phyloP scores from a whole-genome alignment of 2,888 invertebrate genomes.

The Ochropacha duplaris region DNA sequence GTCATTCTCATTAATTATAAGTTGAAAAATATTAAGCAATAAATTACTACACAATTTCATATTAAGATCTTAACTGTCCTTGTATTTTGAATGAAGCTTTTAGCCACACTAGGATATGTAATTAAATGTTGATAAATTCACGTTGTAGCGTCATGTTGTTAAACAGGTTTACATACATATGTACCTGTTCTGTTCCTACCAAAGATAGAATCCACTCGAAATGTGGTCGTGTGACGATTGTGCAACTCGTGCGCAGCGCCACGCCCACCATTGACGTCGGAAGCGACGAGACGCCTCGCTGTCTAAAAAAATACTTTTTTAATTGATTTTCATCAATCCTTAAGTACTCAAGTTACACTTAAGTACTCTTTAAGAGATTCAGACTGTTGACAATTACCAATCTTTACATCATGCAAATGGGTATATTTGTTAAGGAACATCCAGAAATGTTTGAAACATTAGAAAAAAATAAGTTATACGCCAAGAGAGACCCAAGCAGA shows the following conservation, averaged over 20 bases:
- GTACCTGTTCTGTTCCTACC: not conserved
- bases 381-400: too few relatives aligned
- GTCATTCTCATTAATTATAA: too few relatives aligned
- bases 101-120: not conserved
- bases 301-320: constrained; percentile 29
- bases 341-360: not conserved
- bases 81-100: not conserved
- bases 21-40: not conserved
- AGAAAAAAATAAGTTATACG: too few relatives aligned
- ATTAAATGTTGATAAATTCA: not conserved
- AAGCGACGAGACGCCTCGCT: constrained; percentile 24
- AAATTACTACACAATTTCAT: not conserved
- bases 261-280: constrained; percentile 43
- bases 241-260: constrained; percentile 40
- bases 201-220: constrained; percentile 5
- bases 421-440: too few relatives aligned
- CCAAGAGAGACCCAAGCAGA: too few relatives aligned
- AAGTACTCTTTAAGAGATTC: too few relatives aligned
- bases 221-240: constrained; percentile 32
- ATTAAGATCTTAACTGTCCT: not conserved
- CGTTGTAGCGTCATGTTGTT: not conserved
- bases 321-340: not conserved
- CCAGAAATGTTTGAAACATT: too few relatives aligned
- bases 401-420: too few relatives aligned
- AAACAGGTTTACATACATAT: not conserved